phyloP scores from a whole-genome alignment of 2,888 invertebrate genomes.

The Heliconius aoede region DNA sequence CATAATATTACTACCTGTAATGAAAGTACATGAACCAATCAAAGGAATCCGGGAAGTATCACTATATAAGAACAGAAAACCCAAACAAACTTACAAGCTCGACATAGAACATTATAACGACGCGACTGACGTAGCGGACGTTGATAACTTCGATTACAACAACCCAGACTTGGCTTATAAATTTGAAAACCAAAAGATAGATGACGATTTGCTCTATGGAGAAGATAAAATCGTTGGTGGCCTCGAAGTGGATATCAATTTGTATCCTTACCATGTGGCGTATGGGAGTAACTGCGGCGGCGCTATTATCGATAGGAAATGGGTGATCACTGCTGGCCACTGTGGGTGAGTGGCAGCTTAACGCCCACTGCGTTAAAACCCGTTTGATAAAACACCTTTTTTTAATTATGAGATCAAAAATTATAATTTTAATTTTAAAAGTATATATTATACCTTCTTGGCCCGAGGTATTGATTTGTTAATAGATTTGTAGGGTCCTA shows the following conservation, averaged over 20 bases:
- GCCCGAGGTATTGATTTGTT: no score
- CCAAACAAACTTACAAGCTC: constrained; percentile 53
- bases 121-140: constrained; percentile 62
- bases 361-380: no score
- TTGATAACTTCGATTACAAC: constrained; percentile 65
- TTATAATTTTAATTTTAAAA: no score
- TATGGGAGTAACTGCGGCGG: constrained; percentile 78
- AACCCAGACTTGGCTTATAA: constrained; percentile 45
- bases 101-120: constrained; percentile 69
- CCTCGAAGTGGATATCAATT: constrained; percentile 68
- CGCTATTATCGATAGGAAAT: constrained; percentile 70
- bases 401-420: no score
- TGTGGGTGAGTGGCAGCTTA: constrained; percentile 67
- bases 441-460: no score
- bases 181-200: constrained; percentile 19
- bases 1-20: constrained; percentile 65
- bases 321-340: constrained; percentile 77
- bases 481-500: no score
- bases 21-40: constrained; percentile 37
- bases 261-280: constrained; percentile 76
- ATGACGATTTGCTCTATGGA: constrained; percentile 51
- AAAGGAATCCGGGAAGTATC: constrained; percentile 15
- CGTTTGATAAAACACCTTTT: no score
- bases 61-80: constrained; percentile 37
- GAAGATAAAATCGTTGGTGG: constrained; percentile 77